Evolutionary conservation across 2,113 vertebrate species (phyloP).

Genomic region (Dolichallabes microphthalmus): DNA sequence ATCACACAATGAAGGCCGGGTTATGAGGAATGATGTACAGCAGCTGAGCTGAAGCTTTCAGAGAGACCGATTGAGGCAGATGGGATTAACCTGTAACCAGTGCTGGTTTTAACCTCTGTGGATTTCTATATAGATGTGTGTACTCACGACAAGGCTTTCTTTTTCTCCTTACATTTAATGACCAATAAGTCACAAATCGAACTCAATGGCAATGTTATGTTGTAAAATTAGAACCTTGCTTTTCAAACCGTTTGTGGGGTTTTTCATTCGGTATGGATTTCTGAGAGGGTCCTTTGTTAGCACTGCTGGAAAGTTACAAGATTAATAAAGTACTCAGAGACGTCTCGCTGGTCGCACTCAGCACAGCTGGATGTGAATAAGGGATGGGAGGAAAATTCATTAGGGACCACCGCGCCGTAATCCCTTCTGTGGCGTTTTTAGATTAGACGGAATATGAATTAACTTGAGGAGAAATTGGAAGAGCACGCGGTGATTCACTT

Average conservation of each 20-base stretch:
- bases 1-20: not conserved
- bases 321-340: not conserved
- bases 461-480: constrained; percentile 9
- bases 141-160: not conserved
- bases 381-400: constrained; percentile 34
- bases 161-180: not conserved
- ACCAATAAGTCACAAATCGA: constrained; percentile 2
- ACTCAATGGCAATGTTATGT: constrained; percentile 10
- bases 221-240: constrained; percentile 15
- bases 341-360: not conserved
- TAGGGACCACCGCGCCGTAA: constrained; percentile 18
- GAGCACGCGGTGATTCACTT: not conserved
- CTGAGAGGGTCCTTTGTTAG: constrained; percentile 6
- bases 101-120: not conserved
- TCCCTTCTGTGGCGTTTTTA: not conserved
- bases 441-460: constrained; percentile 14
- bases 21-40: constrained; percentile 15
- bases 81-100: not conserved
- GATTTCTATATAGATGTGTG: not conserved
- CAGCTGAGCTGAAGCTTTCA: not conserved
- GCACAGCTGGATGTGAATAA: constrained; percentile 21
- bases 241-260: not conserved
- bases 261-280: constrained; percentile 21
- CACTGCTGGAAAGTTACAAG: not conserved
- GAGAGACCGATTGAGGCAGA: not conserved